Conservation (phyloP, 1,140 invertebrate species). For the Batillaria attramentaria region DNA sequence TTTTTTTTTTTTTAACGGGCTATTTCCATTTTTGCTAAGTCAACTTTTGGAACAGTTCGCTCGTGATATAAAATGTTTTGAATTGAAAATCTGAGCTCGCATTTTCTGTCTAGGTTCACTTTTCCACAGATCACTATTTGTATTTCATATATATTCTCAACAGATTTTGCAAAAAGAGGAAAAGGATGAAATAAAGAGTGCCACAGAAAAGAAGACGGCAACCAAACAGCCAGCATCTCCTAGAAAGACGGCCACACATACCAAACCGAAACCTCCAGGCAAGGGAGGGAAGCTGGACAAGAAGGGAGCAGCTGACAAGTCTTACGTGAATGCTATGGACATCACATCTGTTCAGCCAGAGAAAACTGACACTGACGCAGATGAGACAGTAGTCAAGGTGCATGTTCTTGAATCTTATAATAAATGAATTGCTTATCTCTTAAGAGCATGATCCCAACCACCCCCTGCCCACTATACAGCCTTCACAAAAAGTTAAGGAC, state of each 20-base stretch:
- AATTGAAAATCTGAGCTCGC: too few species aligned
- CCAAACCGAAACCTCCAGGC: not conserved
- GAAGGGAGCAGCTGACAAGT: not conserved
- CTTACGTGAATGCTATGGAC: slow-evolving; percentile 30
- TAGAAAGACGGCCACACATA: not conserved
- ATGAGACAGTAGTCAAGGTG: not conserved
- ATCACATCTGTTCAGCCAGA: slow-evolving; percentile 26
- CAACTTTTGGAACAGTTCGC: not conserved
- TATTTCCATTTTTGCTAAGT: too few species aligned
- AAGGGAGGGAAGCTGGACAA: slow-evolving; percentile 21
- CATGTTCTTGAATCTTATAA: not conserved
- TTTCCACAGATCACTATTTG: not conserved
- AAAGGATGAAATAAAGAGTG: not conserved
- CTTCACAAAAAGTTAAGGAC: too few species aligned
- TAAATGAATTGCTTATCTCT: not conserved
- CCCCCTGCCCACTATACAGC: too few species aligned
- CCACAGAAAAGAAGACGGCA: not conserved
- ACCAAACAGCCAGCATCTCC: not conserved
- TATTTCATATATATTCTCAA: not conserved
- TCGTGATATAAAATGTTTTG: not conserved
- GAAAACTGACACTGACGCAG: not conserved
- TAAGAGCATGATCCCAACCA: too few species aligned
- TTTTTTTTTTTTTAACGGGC: too few species aligned
- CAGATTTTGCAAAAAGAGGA: too few species aligned
- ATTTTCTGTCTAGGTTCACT: too few species aligned